Conservation (phyloP, 2,113 vertebrate species). For the Loxodonta africana region DNA sequence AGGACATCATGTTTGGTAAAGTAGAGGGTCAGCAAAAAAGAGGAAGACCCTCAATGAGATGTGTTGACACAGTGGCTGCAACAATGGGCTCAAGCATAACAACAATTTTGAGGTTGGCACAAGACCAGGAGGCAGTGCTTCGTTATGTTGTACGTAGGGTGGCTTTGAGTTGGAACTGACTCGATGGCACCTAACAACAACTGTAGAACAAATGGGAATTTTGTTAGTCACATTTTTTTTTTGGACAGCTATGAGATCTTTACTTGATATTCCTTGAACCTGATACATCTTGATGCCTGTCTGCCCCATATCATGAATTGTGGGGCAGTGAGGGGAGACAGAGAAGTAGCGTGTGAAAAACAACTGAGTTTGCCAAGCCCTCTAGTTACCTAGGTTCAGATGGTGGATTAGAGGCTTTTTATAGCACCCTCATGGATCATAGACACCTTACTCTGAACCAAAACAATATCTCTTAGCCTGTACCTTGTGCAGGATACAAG, state of each 20-base stretch:
- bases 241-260: neutral
- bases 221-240: conserved; percentile 54
- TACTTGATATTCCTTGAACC: neutral
- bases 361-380: neutral
- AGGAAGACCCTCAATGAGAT: no score
- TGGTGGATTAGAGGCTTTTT: neutral
- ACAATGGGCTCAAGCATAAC: no score
- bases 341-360: neutral
- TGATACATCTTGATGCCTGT: neutral
- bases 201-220: neutral
- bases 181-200: neutral
- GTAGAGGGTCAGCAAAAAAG: no score
- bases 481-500: neutral
- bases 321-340: neutral
- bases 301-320: neutral
- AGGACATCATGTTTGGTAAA: no score
- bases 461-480: neutral
- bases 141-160: neutral
- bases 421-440: neutral
- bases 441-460: neutral
- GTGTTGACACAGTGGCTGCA: no score
- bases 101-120: no score
- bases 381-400: neutral
- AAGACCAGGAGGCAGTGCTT: no score
- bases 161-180: neutral